Percentiles rank a stretch among this genome's conserved stretches.
These are phyloP conservation scores for Hemicentrotus pulcherrimus DNA, from an alignment of 35 echinoderm and acorn worm genomes.

Conservation along the genomic window DNA sequence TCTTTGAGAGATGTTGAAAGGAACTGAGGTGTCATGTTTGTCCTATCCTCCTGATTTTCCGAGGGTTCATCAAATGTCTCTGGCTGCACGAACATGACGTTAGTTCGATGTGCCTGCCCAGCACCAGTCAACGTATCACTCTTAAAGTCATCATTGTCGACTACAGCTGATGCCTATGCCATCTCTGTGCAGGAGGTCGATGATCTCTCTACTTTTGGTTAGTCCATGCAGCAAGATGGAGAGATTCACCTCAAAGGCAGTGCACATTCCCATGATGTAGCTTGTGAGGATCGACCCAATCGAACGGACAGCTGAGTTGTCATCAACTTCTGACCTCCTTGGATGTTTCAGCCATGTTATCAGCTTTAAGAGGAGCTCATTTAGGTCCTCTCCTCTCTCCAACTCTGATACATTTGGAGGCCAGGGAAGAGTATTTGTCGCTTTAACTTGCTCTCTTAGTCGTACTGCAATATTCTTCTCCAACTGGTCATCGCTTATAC, in stretches of 20 bases:
- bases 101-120: constrained; percentile 57
- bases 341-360: constrained; percentile 66
- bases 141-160: constrained; percentile 49
- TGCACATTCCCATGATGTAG: constrained; percentile 61
- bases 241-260: constrained; percentile 49
- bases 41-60: constrained; percentile 15
- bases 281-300: constrained; percentile 68
- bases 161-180: constrained; percentile 59
- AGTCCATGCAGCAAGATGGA: constrained; percentile 58
- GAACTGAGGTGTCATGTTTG: not conserved
- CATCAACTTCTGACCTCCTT: constrained; percentile 21
- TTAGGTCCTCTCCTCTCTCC: constrained; percentile 46
- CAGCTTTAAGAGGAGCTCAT: constrained; percentile 57
- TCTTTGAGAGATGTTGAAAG: constrained; percentile 38
- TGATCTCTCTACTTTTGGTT: constrained; percentile 66
- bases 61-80: constrained; percentile 24
- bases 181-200: constrained; percentile 63
- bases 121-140: constrained; percentile 68
- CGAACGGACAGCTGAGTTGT: constrained; percentile 31
- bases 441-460: constrained; percentile 53
- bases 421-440: constrained; percentile 55
- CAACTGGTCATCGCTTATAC: constrained; percentile 57
- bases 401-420: constrained; percentile 55
- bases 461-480: constrained; percentile 51
- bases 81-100: constrained; percentile 65